phyloP scores from a whole-genome alignment of 2,797 vertebrate genomes.

The Semotilus atromaculatus region DNA sequence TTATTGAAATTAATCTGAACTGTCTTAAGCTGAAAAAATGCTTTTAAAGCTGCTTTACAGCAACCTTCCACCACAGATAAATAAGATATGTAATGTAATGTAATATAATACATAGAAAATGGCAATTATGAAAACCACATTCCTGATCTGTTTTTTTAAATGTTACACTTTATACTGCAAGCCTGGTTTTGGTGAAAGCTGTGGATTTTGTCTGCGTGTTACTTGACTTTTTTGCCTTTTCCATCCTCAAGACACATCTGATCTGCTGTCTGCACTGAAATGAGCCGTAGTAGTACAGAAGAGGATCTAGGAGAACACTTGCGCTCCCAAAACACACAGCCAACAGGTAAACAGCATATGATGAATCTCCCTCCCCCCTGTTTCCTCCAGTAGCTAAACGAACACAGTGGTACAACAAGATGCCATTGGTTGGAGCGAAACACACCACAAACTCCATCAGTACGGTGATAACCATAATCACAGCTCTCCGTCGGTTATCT shows the following conservation, averaged over 20 bases:
- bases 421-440: conserved; percentile 87
- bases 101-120: too few species aligned
- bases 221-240: conserved; percentile 57
- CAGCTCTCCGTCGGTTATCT: conserved; percentile 79
- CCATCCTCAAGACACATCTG: conserved; percentile 75
- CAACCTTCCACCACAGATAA: too few species aligned
- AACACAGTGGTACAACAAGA: conserved; percentile 84
- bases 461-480: conserved; percentile 81
- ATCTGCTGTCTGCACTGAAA: conserved; percentile 88
- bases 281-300: conserved; percentile 92
- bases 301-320: conserved; percentile 89
- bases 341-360: conserved; percentile 86
- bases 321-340: conserved; percentile 86
- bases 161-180: too few species aligned
- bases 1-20: too few species aligned
- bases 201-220: too few species aligned
- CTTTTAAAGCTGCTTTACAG: too few species aligned
- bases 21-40: too few species aligned
- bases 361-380: conserved; percentile 63
- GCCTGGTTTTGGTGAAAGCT: too few species aligned
- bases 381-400: conserved; percentile 55
- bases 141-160: too few species aligned
- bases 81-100: too few species aligned
- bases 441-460: conserved; percentile 87
- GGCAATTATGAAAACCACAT: too few species aligned